Base-by-base conservation (phyloP, 2,888 invertebrate species). In the Agonopterix subpropinquella region DNA sequence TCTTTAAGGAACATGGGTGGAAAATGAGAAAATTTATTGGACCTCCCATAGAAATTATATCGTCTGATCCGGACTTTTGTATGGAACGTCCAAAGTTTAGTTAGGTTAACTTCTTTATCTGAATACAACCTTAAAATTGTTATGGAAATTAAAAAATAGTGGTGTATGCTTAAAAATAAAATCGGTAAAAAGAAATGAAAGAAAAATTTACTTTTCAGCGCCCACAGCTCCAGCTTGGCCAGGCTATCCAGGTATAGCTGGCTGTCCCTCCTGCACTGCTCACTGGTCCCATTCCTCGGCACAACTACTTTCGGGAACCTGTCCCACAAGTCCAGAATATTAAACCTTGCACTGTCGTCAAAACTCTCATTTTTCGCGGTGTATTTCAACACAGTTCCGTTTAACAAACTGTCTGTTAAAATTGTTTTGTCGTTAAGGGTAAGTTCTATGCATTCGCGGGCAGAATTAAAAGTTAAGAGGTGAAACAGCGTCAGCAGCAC, bases 121-220 rank as follows among this genome's bases (percentile, higher is more conserved):
- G 5, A 28, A 28, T 28, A 28, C 5, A 39, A 10, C 4, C 39
- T 39, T 39, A 39, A 28, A 10, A 39, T 39, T 1, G n/a, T 28
- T n/a, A 9, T 39, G n/a, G 10, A 10, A n/a, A 39, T n/a, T 4
- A 39, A 9, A 39, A 39, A 39, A 37, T 4, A 4, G 37, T 37
- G 9, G 9, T 37, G 5, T 37, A 10, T 9, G 10, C 37, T 15
- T 9, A 37, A 39, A n/a, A 37, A 37, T 39, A 9, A 39, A 9
- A 39, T 18, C 1, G 10, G 2, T 1, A 36, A 8, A n/a, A 39
- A 39, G 13, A n/a, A 36, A 44, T 1, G 36, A 37, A 9, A 47
- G 44, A 53, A 44, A 50, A 53, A 73, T 70, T 84, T 85, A 91
- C 91, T 90, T 87, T 90, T 90, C 44, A 90, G 52, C 42, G 90